Evolutionary conservation across 2,113 vertebrate genomes (phyloP).

Genomic region (Zosterops lateralis): DNA sequence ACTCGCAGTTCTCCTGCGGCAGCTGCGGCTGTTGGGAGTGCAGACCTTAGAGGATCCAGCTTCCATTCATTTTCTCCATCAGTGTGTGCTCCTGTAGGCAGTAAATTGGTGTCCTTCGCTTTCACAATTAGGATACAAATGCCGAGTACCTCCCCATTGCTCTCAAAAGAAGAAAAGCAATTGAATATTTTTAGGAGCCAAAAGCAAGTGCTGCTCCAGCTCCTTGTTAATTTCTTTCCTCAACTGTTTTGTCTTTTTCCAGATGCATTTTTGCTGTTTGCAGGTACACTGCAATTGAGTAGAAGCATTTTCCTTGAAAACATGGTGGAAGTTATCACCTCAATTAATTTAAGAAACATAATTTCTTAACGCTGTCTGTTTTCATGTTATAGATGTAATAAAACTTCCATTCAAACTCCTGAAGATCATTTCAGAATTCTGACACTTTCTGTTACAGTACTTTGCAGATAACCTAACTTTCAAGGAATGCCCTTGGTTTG

Average conservation of each 20-base stretch:
- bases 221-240: not conserved
- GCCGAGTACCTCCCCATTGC: not conserved
- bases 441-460: not conserved
- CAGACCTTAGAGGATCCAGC: not conserved
- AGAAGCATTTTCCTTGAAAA: not conserved
- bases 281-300: not conserved
- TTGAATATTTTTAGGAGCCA: not conserved
- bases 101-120: not conserved
- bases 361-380: not conserved
- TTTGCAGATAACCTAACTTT: slow-evolving; percentile 29
- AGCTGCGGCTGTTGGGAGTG: not conserved
- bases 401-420: not conserved
- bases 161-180: not conserved
- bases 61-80: not conserved
- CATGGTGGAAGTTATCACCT: not conserved
- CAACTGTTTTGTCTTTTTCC: not conserved
- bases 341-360: not conserved
- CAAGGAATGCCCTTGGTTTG: slow-evolving; percentile 49
- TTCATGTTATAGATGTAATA: not conserved
- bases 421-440: not conserved
- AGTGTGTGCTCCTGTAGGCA: not conserved
- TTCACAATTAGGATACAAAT: not conserved
- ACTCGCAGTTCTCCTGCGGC: not conserved
- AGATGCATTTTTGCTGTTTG: not conserved
- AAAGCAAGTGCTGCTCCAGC: not conserved